These are phyloP conservation scores for Octodonta nipae DNA, from an alignment of 2,888 invertebrate genomes.

Conservation along the genomic window DNA sequence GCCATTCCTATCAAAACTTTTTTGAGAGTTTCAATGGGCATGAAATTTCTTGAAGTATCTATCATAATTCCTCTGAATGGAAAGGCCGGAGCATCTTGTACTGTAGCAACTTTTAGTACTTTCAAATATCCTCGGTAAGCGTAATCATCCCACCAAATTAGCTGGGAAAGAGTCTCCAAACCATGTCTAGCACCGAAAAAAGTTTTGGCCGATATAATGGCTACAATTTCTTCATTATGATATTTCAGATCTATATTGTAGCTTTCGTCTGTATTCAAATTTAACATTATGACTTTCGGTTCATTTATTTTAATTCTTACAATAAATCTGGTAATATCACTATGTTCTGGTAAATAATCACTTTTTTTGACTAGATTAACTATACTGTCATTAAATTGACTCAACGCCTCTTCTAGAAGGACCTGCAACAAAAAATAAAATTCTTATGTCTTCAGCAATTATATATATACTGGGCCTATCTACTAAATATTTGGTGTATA, in stretches of 20 bases:
- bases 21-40: slow-evolving; percentile 57
- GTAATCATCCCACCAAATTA: slow-evolving; percentile 64
- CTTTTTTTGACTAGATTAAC: slow-evolving; percentile 19
- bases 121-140: slow-evolving; percentile 45
- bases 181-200: slow-evolving; percentile 69
- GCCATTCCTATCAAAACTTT: slow-evolving; percentile 78
- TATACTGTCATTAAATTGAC: slow-evolving; percentile 36
- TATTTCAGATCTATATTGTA: slow-evolving; percentile 51
- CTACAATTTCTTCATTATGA: slow-evolving; percentile 38
- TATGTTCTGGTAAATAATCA: slow-evolving; percentile 20
- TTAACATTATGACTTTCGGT: slow-evolving; percentile 41
- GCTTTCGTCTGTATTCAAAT: slow-evolving; percentile 59
- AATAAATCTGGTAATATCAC: slow-evolving; percentile 27
- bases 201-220: slow-evolving; percentile 49
- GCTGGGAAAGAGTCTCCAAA: slow-evolving; percentile 63
- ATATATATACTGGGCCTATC: too few relatives aligned
- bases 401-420: slow-evolving; percentile 38
- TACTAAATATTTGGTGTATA: too few relatives aligned
- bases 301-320: slow-evolving; percentile 43
- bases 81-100: slow-evolving; percentile 67
- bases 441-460: background rate
- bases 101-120: slow-evolving; percentile 49
- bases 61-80: slow-evolving; percentile 65
- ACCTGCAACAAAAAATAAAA: background rate
- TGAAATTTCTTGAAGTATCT: slow-evolving; percentile 83